phyloP scores from a whole-genome alignment of 2,888 invertebrate genomes.

The Tolmerus cingulatus region DNA sequence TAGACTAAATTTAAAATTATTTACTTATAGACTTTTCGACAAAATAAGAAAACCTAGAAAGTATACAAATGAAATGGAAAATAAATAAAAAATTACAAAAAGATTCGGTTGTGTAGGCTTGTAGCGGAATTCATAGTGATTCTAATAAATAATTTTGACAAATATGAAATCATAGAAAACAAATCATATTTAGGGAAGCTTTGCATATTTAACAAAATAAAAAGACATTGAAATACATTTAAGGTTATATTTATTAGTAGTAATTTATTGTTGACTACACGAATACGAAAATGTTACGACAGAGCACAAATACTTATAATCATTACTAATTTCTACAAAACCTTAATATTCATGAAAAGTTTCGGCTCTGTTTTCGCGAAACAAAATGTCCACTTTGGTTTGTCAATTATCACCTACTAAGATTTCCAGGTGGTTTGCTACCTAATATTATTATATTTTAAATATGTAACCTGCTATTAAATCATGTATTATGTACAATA shows the following conservation, averaged over 20 bases:
- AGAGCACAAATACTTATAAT: not conserved
- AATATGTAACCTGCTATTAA: not conserved
- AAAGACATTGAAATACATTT: not conserved
- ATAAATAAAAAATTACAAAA: not conserved
- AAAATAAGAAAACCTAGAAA: not conserved
- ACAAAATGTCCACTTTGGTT: not conserved
- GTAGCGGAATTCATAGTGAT: slow-evolving; percentile 17
- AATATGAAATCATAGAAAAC: slow-evolving; percentile 10
- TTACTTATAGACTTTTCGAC: not conserved
- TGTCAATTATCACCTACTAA: not conserved
- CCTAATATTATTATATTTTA: not conserved
- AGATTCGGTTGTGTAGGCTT: slow-evolving; percentile 37
- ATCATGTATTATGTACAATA: too few relatives aligned
- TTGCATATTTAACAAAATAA: slow-evolving; percentile 14
- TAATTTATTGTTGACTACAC: slow-evolving; percentile 34
- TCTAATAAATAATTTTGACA: slow-evolving; percentile 9
- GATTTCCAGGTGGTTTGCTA: not conserved
- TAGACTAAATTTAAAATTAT: slow-evolving; percentile 1
- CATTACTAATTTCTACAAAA: not conserved
- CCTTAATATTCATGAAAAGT: slow-evolving; percentile 2
- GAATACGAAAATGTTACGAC: not conserved
- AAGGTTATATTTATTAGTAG: slow-evolving; percentile 12
- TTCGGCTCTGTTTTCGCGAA: not conserved
- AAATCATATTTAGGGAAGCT: slow-evolving; percentile 37
- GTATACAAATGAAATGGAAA: not conserved